Evolutionary conservation across 2,888 invertebrate genomes (phyloP), one percentile per base, ranked within the genome.

Genomic region (Idaea aversata): DNA sequence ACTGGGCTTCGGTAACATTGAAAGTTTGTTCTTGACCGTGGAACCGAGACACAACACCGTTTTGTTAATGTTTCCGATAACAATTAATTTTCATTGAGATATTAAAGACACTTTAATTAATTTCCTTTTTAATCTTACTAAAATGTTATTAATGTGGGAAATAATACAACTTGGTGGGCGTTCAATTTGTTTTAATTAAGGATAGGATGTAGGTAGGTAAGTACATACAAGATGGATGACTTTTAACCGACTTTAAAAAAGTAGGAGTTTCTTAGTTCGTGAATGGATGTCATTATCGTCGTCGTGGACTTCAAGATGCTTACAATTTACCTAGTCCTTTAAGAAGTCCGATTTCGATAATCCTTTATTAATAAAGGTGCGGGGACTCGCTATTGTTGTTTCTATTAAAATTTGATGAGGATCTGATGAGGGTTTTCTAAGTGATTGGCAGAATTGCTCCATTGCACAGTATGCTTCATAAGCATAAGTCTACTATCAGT

Each of bases 1-100:
- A 47, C 47, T 5, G 47, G 7, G 62, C 57, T 16, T 59, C 66
- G 71, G 72, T 74, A 70, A 66, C 64, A 72, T 74, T 71, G 63
- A 63, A 65, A 67, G 67, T 65, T 67, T 61, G 65, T 66, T 67
- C 65, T 65, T 61, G 57, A 64, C 59, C 25, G 65, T 68, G 67
- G 63, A 61, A 66, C 69, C 63, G 66, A 66, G 64, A 68, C 67
- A 47, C 47, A 13, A 13, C 47, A 47, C 47, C 47, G 47, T 47
- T 47, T 47, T 47, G 10, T 47, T 47, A 47, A 47, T 47, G 47
- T 47, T 47, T 47, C 47, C 47, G 47, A 47, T 10, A 47, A 47
- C 47, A 47, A 47, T 47, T 47, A 47, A 47, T 47, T 47, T 47
- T 47, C 10, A 10, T 47, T 47, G 47, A 7, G 10, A 47, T 47